A percentile compares a stretch with the other conserved stretches of the same genome.
phyloP scores from a whole-genome alignment of 1,140 invertebrate species.

The Bactericera cockerelli region DNA sequence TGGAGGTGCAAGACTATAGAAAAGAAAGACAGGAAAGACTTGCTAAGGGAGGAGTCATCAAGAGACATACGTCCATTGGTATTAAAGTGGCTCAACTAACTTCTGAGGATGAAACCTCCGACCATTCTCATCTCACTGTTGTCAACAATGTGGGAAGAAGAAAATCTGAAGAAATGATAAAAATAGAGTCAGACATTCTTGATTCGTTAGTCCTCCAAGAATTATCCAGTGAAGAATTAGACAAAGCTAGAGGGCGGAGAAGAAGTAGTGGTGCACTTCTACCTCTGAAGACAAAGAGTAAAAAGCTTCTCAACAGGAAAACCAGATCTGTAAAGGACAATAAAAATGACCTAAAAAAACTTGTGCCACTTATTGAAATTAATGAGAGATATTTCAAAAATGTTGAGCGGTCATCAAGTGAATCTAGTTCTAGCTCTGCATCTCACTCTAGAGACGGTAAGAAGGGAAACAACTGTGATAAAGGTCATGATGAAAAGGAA shows the following conservation, averaged over 20 bases:
- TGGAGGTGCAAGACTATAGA: slow-evolving; percentile 17
- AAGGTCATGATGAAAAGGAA: background rate
- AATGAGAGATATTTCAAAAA: slow-evolving; percentile 1
- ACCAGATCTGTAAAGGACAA: background rate
- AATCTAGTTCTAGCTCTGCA: background rate
- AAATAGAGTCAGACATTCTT: slow-evolving; percentile 5
- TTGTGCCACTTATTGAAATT: background rate
- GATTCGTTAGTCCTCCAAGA: background rate
- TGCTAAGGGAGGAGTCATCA: slow-evolving; percentile 17
- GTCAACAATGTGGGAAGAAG: background rate
- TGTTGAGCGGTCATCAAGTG: background rate
- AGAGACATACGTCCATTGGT: slow-evolving; percentile 14
- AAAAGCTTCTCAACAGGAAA: slow-evolving; percentile 7
- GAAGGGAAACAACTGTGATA: slow-evolving; percentile 9
- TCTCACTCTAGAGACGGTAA: background rate
- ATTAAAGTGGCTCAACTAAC: slow-evolving; percentile 11
- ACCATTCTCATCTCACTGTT: background rate
- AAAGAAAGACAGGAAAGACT: slow-evolving; percentile 8
- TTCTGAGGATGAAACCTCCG: background rate
- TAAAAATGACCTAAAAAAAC: background rate
- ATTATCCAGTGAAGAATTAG: slow-evolving; percentile 5
- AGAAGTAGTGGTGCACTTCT: slow-evolving; percentile 10
- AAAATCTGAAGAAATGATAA: background rate
- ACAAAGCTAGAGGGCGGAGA: slow-evolving; percentile 13
- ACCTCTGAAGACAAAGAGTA: background rate